Percentiles rank a stretch among this genome's conserved stretches.
Evolutionary conservation across 2,113 vertebrate species (phyloP).

Genomic region (Bos javanicus): DNA sequence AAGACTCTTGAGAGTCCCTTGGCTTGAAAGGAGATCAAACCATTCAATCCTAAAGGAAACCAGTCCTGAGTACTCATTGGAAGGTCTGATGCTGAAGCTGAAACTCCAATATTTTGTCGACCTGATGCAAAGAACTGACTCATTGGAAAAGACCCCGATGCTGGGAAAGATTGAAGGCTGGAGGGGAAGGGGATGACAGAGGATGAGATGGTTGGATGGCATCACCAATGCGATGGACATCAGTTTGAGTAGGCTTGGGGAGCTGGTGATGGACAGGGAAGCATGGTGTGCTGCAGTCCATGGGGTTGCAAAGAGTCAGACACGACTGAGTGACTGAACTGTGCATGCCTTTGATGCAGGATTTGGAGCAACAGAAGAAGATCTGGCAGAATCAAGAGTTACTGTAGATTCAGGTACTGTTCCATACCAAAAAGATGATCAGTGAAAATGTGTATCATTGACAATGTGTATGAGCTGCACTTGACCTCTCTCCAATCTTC

Average conservation of each 20-base stretch:
- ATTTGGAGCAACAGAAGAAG: not conserved
- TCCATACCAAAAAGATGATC: not conserved
- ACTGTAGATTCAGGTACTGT: not conserved
- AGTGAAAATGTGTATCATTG: not conserved
- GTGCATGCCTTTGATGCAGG: not conserved
- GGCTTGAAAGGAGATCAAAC: not conserved
- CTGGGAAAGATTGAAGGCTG: not conserved
- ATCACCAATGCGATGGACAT: not conserved
- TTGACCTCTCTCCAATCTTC: not conserved
- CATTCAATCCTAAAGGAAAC: not conserved
- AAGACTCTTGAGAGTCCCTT: not conserved
- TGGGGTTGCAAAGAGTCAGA: not conserved
- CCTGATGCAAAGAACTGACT: not conserved
- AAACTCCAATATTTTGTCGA: not conserved
- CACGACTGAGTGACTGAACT: not conserved
- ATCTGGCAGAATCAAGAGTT: not conserved
- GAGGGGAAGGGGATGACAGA: not conserved
- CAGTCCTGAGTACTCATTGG: not conserved
- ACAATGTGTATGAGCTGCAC: not conserved
- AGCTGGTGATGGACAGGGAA: not conserved
- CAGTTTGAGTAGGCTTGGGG: not conserved
- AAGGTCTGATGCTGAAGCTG: not conserved
- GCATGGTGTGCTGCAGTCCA: not conserved
- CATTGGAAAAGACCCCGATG: fast-evolving
- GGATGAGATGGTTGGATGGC: not conserved